These are phyloP conservation scores for Teleogryllus occipitalis DNA, from an alignment of 1,140 invertebrate genomes.

Conservation along the genomic window DNA sequence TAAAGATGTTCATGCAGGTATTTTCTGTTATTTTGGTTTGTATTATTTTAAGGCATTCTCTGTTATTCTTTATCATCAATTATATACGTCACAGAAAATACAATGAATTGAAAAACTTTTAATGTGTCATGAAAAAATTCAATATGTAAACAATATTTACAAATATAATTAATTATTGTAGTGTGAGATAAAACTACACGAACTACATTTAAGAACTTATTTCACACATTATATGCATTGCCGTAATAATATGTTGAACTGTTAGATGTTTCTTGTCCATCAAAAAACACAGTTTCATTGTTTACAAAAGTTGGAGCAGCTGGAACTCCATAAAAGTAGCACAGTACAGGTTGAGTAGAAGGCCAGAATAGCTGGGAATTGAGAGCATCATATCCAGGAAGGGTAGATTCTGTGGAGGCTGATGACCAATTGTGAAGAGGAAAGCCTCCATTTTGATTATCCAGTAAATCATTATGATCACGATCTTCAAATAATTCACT, in stretches of 20 bases:
- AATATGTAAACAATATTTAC: no score
- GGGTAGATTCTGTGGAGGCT: neutral
- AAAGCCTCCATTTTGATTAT: no score
- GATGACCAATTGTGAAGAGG: neutral
- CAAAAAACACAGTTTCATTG: neutral
- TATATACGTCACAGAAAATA: no score
- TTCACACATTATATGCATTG: neutral
- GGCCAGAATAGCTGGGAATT: neutral
- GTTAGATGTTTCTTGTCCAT: neutral
- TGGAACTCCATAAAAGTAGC: constrained; percentile 1
- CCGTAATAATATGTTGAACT: neutral
- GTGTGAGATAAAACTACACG: no score
- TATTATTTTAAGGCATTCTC: no score
- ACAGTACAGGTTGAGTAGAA: neutral
- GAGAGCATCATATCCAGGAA: neutral
- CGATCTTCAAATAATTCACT: neutral
- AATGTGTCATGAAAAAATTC: no score
- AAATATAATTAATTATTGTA: no score
- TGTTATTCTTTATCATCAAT: no score
- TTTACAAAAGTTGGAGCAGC: neutral
- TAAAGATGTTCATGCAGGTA: no score
- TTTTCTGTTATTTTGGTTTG: no score
- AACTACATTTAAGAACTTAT: no score
- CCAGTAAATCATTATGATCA: neutral
- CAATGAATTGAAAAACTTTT: no score